These are phyloP conservation scores for Australoheros facetus DNA, from an alignment of 2,797 vertebrate genomes.

Conservation along the genomic window DNA sequence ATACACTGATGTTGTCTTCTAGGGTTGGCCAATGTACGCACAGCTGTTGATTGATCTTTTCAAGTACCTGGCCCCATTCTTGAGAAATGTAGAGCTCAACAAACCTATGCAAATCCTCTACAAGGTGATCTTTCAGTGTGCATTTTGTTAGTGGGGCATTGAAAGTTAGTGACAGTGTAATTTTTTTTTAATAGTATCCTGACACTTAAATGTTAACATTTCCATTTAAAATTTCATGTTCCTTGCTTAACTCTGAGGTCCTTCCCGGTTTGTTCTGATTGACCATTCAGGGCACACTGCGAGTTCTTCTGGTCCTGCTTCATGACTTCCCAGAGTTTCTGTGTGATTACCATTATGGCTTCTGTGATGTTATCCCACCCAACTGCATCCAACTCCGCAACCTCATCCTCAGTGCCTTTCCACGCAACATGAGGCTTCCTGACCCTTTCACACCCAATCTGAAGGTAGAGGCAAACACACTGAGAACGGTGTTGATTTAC, in stretches of 20 bases:
- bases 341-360: constrained; percentile 99
- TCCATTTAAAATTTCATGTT: too few species aligned
- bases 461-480: constrained; percentile 83
- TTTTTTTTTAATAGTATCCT: neutral
- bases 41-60: constrained; percentile 98
- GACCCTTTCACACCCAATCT: constrained; percentile 99
- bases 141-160: neutral
- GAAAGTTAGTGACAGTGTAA: too few species aligned
- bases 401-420: constrained; percentile 99
- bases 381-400: constrained; percentile 99
- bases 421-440: constrained; percentile 99
- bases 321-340: constrained; percentile 99
- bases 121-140: constrained; percentile 83
- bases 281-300: constrained; percentile 89
- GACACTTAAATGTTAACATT: neutral
- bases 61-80: constrained; percentile 97
- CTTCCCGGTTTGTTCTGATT: neutral
- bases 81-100: constrained; percentile 99
- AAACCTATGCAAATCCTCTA: constrained; percentile 99
- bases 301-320: constrained; percentile 95
- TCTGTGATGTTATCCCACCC: constrained; percentile 98
- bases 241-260: neutral
- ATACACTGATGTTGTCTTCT: neutral
- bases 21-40: constrained; percentile 99
- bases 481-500: too few species aligned